Percentiles rank a stretch among this genome's conserved stretches.
Conservation (phyloP, 2,797 vertebrate genomes). For the Acropternis orthonyx region DNA sequence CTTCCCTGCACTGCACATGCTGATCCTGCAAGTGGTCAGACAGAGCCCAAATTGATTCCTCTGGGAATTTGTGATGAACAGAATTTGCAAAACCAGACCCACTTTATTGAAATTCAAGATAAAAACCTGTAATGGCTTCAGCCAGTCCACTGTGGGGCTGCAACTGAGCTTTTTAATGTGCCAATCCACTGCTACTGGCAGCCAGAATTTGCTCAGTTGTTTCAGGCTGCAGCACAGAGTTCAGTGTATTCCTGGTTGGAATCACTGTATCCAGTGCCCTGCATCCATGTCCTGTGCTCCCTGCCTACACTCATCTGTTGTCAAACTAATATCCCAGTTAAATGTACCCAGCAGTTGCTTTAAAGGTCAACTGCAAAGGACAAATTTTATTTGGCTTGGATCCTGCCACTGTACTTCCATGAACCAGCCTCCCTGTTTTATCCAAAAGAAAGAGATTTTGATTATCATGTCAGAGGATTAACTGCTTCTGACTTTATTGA, state of each 20-base stretch:
- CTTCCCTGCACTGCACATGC: not conserved
- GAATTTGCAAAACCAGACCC: not conserved
- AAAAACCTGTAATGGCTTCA: not conserved
- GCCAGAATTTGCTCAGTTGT: not conserved
- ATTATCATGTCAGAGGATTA: constrained; percentile 36
- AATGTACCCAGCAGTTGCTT: constrained; percentile 22
- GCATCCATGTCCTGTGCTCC: not conserved
- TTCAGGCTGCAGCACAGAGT: not conserved
- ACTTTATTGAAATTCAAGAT: not conserved
- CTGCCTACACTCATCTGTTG: not conserved
- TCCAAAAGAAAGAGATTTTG: constrained; percentile 18
- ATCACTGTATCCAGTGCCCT: not conserved
- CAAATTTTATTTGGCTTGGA: constrained; percentile 28
- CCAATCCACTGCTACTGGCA: not conserved
- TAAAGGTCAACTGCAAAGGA: constrained; percentile 59
- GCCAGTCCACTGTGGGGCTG: not conserved
- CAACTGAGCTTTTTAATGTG: not conserved
- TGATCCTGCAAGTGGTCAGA: not conserved
- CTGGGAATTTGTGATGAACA: not conserved
- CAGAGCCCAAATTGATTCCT: not conserved
- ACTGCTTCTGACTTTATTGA: not conserved
- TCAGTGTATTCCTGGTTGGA: not conserved
- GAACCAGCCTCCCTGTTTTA: not conserved
- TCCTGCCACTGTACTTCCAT: not conserved
- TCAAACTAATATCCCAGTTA: constrained; percentile 9